Conservation (phyloP, 1,140 invertebrate genomes). For the Drosophila baimaii region DNA sequence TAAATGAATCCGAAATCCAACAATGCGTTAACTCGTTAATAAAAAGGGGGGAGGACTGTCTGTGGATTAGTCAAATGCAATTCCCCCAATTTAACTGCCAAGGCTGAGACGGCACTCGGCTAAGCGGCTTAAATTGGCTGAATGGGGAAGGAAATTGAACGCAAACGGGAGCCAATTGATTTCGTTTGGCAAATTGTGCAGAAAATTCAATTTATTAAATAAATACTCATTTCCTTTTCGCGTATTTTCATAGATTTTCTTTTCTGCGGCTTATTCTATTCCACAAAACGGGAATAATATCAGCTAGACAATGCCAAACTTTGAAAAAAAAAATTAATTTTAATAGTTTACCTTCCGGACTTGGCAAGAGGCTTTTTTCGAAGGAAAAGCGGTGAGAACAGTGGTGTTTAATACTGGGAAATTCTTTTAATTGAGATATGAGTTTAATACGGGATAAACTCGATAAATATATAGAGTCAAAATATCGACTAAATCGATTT, state of each 20-base stretch:
- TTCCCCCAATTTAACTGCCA: too few species aligned
- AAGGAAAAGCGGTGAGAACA: constrained; percentile 13
- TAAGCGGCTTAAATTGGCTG: constrained; percentile 68
- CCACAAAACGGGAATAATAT: constrained; percentile 4
- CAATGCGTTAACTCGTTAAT: neutral
- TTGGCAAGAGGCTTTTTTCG: constrained; percentile 23
- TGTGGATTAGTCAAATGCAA: constrained; percentile 31
- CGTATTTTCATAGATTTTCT: constrained; percentile 2
- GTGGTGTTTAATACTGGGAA: constrained; percentile 3
- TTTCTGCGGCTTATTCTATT: constrained; percentile 14
- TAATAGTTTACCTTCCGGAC: constrained; percentile 57
- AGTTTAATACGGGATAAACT: neutral
- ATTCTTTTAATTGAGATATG: neutral
- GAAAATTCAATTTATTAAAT: constrained; percentile 70
- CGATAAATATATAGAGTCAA: neutral
- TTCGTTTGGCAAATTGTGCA: constrained; percentile 48
- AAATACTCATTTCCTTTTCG: constrained; percentile 37
- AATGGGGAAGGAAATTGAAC: constrained; percentile 34
- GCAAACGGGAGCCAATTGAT: constrained; percentile 38
- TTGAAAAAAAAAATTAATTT: constrained; percentile 13
- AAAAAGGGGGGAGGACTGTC: neutral
- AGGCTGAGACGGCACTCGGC: constrained; percentile 9
- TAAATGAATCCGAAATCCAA: constrained; percentile 58
- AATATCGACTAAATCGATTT: neutral
- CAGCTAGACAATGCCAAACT: constrained; percentile 41